Conservation (phyloP, 2,797 vertebrate species). For the Anabacerthia variegaticeps region DNA sequence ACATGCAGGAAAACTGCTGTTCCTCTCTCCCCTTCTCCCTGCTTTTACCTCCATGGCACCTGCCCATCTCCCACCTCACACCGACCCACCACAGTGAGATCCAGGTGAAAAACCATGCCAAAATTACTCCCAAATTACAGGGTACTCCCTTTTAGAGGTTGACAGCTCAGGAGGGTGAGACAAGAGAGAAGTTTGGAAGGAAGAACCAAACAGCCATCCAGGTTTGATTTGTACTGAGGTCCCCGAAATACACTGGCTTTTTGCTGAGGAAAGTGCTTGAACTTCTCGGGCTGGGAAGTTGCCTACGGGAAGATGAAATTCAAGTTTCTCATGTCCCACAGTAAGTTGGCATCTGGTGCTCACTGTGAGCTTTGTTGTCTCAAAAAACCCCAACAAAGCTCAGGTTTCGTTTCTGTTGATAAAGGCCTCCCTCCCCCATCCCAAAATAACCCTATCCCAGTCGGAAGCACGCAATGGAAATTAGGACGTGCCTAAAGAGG, state of each 20-base stretch:
- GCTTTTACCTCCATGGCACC: neutral
- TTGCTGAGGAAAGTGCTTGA: neutral
- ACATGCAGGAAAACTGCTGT: rapidly evolving
- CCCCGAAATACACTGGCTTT: neutral
- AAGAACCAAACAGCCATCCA: neutral
- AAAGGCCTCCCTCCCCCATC: neutral
- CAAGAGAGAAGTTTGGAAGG: neutral
- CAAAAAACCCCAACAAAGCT: neutral
- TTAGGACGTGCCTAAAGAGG: neutral
- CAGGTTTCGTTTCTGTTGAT: neutral
- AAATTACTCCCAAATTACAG: neutral
- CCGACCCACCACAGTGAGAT: neutral
- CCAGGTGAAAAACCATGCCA: neutral
- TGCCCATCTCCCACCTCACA: neutral
- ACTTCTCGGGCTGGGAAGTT: neutral
- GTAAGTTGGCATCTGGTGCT: neutral
- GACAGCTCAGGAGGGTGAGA: neutral
- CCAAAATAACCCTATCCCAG: neutral
- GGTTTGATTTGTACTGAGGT: neutral
- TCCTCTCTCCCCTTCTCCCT: neutral
- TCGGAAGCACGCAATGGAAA: neutral
- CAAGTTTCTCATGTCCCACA: neutral
- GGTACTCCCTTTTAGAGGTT: neutral
- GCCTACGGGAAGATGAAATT: neutral
- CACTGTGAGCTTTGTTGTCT: neutral